These are phyloP conservation scores for Nudaria mundana DNA, from an alignment of 2,888 invertebrate species.

Conservation along the genomic window DNA sequence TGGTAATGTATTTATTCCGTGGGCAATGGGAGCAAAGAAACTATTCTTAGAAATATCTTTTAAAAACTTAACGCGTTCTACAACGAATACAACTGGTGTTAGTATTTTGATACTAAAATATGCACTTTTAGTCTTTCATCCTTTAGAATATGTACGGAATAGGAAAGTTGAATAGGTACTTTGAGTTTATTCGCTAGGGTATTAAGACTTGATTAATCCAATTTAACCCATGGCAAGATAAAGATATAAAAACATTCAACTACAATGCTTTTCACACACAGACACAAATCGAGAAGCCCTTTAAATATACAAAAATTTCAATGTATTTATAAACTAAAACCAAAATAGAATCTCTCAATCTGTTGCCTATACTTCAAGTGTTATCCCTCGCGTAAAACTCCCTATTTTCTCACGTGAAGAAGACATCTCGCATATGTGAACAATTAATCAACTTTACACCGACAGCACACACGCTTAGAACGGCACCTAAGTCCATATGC, in stretches of 20 bases:
- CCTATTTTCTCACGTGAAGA: constrained; percentile 67
- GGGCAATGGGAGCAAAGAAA: too few relatives aligned
- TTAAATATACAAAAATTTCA: constrained; percentile 33
- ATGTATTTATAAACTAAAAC: constrained; percentile 33
- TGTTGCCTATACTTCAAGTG: constrained; percentile 31
- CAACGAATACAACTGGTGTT: too few relatives aligned
- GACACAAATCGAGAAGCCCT: constrained; percentile 21
- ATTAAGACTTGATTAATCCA: too few relatives aligned
- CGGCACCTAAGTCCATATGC: constrained; percentile 38
- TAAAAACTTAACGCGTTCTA: too few relatives aligned
- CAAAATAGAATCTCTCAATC: constrained; percentile 33
- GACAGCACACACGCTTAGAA: constrained; percentile 31
- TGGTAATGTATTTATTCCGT: too few relatives aligned
- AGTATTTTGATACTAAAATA: too few relatives aligned
- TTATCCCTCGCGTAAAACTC: constrained; percentile 42
- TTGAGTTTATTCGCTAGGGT: too few relatives aligned
- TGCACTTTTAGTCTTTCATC: too few relatives aligned
- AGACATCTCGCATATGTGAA: constrained; percentile 56
- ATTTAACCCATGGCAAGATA: constrained; percentile 19
- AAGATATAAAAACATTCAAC: constrained; percentile 21
- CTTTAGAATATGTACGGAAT: too few relatives aligned
- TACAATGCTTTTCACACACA: constrained; percentile 27
- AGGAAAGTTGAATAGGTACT: too few relatives aligned
- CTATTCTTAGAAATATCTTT: too few relatives aligned
- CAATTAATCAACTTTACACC: constrained; percentile 54